Base-by-base conservation (phyloP, 2,797 vertebrate species). In the Syngnathus acus region DNA sequence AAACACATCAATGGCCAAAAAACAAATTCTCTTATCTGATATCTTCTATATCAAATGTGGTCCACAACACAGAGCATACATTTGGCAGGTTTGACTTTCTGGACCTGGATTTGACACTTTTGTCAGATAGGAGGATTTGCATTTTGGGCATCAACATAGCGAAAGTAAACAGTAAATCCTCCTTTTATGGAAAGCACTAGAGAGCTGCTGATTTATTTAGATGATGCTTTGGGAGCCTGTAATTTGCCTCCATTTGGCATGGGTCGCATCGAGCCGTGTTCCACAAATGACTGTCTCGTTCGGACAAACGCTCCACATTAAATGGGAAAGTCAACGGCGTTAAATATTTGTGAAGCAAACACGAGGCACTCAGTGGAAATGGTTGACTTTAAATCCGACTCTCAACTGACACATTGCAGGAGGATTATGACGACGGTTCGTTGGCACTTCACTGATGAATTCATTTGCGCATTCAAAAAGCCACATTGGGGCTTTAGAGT, bases 401-500 rank as follows among this genome's bases (percentile, higher is more conserved):
- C 54, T 60, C 55, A 17, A 58, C 32, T 38, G 26, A 6, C 55
- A 6, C 55, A 60, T 60, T 21, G 37, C 13, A 39, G 4, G 17
- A 40, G 9, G 21, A 42, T 21, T 42, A 60, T 42, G 58, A 40
- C 26, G 26, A 10, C 38, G 26, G 10, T 21, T 4, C 38, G 2
- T 60, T 42, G 38, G 10, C 57, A 42, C 8, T 14, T 69, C 42
- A 78, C 72, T 80, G 75, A 68, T 68, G 69, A 76, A 84, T 80
- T 72, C 65, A 84, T 78, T 81, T 78, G 71, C 68, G 82, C 42
- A 69, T 77, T 82, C 78, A 68, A 78, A 80, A 74, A 72, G 79
- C 68, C 43, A 64, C 65, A 23, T 70, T 72, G 68, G 75, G 68
- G 73, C 69, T 72, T 65, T 66, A 0, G 62, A 78, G 72, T 38